These are phyloP conservation scores for Daubentonia madagascariensis DNA, from an alignment of 2,113 vertebrate genomes.

Conservation along the genomic window DNA sequence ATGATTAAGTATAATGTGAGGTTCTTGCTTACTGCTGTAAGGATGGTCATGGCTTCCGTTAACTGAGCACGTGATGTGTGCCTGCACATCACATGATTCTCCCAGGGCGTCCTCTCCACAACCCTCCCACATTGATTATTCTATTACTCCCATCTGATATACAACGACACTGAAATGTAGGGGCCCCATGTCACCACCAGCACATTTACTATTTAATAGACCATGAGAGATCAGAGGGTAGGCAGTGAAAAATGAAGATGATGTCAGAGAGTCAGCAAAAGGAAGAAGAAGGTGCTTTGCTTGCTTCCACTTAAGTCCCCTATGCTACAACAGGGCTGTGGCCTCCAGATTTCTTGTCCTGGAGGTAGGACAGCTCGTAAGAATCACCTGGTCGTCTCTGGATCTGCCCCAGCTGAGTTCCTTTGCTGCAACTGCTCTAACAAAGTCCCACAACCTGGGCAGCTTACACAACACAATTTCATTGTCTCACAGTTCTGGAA, in stretches of 20 bases:
- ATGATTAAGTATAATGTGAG: not conserved
- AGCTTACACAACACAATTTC: not conserved
- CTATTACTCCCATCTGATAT: not conserved
- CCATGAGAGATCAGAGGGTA: not conserved
- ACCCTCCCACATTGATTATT: accelerated
- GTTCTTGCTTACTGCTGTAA: not conserved
- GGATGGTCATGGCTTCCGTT: no score
- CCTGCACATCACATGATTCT: accelerated
- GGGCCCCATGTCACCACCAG: not conserved
- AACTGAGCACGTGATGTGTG: not conserved
- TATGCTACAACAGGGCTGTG: accelerated
- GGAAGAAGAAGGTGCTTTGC: not conserved
- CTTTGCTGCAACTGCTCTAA: not conserved
- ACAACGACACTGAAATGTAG: accelerated
- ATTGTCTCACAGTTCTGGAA: not conserved
- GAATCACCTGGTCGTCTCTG: not conserved
- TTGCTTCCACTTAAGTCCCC: accelerated
- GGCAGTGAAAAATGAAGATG: not conserved
- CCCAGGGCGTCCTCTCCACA: accelerated
- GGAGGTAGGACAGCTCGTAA: not conserved
- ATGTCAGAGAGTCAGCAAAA: not conserved
- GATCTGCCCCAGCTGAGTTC: not conserved
- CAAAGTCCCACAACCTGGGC: accelerated
- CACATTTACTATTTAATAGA: not conserved
- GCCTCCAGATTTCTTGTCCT: no score